phyloP scores from a whole-genome alignment of 2,888 invertebrate genomes.

The Hyposoter dolosus region DNA sequence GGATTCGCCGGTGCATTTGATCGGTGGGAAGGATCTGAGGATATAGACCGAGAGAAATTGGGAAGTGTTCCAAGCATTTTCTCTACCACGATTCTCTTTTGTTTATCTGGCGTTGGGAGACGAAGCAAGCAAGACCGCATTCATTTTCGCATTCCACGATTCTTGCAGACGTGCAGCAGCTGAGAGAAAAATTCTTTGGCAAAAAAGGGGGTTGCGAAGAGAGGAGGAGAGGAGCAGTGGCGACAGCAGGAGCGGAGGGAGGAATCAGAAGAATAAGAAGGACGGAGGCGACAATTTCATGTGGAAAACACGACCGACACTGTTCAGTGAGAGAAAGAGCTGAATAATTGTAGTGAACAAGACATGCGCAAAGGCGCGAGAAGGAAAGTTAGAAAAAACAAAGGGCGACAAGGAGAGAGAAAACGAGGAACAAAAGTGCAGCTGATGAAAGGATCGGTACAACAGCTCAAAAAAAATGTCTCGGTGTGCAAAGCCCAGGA shows the following conservation, averaged over 20 bases:
- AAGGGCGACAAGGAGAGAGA: slow-evolving; percentile 53
- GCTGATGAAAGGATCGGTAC: slow-evolving; percentile 49
- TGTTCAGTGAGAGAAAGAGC: slow-evolving; percentile 50
- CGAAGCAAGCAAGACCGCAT: slow-evolving; percentile 21
- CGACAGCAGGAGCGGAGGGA: background rate
- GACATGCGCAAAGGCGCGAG: slow-evolving; percentile 57
- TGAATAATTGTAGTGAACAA: slow-evolving; percentile 30
- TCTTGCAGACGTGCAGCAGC: slow-evolving; percentile 45
- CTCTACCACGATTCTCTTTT: slow-evolving; percentile 10
- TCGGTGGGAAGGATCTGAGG: background rate
- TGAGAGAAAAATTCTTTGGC: slow-evolving; percentile 56
- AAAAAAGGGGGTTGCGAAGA: background rate
- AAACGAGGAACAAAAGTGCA: slow-evolving; percentile 62
- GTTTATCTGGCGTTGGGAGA: background rate
- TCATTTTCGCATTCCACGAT: slow-evolving; percentile 49
- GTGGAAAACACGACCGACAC: slow-evolving; percentile 17
- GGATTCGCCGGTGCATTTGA: background rate
- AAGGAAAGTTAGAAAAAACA: slow-evolving; percentile 63
- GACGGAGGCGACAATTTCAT: slow-evolving; percentile 19
- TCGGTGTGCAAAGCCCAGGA: slow-evolving; percentile 19
- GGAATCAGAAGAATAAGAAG: slow-evolving; percentile 50
- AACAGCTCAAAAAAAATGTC: slow-evolving; percentile 46
- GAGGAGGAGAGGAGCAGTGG: background rate
- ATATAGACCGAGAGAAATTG: background rate
- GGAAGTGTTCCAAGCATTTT: slow-evolving; percentile 32